phyloP scores from a whole-genome alignment of 2,113 vertebrate species.

The Barbus barbus region DNA sequence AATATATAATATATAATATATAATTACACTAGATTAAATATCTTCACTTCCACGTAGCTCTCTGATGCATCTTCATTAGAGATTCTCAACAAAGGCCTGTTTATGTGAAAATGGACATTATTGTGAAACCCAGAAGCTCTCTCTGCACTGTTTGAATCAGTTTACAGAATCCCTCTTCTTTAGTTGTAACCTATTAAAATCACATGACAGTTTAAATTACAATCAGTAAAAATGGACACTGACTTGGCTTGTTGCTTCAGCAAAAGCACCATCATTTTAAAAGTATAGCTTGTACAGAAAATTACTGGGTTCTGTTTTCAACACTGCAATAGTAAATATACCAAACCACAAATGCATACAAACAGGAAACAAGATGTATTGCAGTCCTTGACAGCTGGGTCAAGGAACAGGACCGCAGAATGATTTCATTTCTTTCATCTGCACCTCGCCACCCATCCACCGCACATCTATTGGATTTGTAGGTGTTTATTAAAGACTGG shows the following conservation, averaged over 20 bases:
- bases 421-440: background rate
- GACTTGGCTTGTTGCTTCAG: background rate
- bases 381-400: constrained; percentile 25
- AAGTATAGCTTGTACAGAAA: background rate
- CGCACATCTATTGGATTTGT: constrained; percentile 2
- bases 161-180: background rate
- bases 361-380: background rate
- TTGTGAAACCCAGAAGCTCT: background rate
- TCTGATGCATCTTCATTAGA: background rate
- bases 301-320: background rate
- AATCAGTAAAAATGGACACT: background rate
- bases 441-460: constrained; percentile 12
- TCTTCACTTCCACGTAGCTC: background rate
- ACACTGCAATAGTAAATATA: background rate
- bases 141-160: too few species aligned
- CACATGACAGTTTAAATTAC: background rate
- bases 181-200: background rate
- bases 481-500: background rate
- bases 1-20: too few species aligned
- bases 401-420: background rate
- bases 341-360: background rate
- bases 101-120: background rate
- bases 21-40: too few species aligned
- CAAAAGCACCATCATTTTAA: background rate
- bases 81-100: background rate